Conservation (phyloP, 2,888 invertebrate species). For the Fabriciana adippe region DNA sequence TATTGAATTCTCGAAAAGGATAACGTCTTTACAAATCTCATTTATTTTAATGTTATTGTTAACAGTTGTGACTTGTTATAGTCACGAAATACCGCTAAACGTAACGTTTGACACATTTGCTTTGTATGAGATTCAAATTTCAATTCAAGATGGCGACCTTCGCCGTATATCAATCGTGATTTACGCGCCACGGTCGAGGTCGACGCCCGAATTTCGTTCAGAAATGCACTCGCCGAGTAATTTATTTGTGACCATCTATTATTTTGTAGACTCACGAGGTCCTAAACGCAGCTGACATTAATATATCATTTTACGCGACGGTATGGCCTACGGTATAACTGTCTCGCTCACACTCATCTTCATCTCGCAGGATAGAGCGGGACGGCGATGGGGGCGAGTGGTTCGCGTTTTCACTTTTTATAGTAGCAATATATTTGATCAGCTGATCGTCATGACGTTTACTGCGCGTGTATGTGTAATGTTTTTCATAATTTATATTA, state of each 20-base stretch:
- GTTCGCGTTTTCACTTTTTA: conserved; percentile 82
- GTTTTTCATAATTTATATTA: conserved; percentile 81
- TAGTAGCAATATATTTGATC: conserved; percentile 82
- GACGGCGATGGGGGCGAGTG: conserved; percentile 65
- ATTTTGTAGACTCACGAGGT: conserved; percentile 82
- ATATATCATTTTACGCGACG: conserved; percentile 82
- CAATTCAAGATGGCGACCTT: conserved; percentile 80
- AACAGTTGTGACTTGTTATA: conserved; percentile 40
- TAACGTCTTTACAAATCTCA: conserved; percentile 41
- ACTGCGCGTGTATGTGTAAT: conserved; percentile 73
- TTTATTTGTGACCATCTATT: conserved; percentile 83
- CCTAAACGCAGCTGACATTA: conserved; percentile 82
- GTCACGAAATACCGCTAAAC: conserved; percentile 45
- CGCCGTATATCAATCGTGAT: conserved; percentile 80
- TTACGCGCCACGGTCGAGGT: conserved; percentile 79
- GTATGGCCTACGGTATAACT: conserved; percentile 53
- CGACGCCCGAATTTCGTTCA: conserved; percentile 80
- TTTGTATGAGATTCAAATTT: conserved; percentile 78
- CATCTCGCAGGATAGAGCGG: conserved; percentile 47
- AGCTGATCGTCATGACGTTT: conserved; percentile 82
- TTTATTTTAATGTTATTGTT: conserved; percentile 46
- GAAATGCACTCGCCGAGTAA: conserved; percentile 80
- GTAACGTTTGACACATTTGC: conserved; percentile 55
- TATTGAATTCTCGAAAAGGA: conserved; percentile 25
- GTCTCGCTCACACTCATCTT: conserved; percentile 52